Evolutionary conservation across 2,888 invertebrate species (phyloP), one percentile per base, ranked within the genome.

Genomic region (Andrena camellia): DNA sequence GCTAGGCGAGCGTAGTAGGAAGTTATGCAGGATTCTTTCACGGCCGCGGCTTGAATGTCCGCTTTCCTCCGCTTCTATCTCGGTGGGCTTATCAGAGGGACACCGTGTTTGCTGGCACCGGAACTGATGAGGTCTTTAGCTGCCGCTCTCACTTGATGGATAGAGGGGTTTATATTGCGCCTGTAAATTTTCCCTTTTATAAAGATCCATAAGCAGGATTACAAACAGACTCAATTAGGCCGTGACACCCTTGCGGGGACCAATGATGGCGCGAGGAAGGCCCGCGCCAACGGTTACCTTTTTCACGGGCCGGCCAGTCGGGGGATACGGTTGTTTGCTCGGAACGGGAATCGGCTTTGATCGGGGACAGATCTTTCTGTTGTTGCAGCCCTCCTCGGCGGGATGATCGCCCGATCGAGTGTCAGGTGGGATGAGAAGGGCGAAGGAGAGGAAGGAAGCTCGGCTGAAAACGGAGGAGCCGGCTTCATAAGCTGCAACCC

Each of bases 101-200:
- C 90, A 88, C 82, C 89, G 83, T 86, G 89, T 87, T 90, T 86
- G 86, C 84, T 78, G 78, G 85, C 86, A 87, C 82, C 84, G 77
- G 84, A 87, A 88, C 86, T 87, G 89, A 90, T 90, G 90, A 90
- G 88, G 86, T 89, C 89, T 90, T 89, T 90, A 90, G 90, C 86
- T 83, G 86, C 84, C 84, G 86, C 86, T 90, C 88, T 70, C 73
- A 70, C 64, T 86, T 91, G 92, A 92, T 90, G 90, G 90, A 92
- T 92, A 91, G 87, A 80, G 83, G 81, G 89, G 89, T 90, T 91
- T 90, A 90, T 84, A 86, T 85, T 79, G 87, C 87, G 89, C 89
- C 89, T 89, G 90, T 91, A 91, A 91, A 92, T 88, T 90, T 90
- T 90, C 90, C 86, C 92, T 90, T 88, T 90, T 90, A 86, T 85